Percentiles rank a stretch among this genome's conserved stretches.
phyloP scores from a whole-genome alignment of 1,140 invertebrate species.

The roundworm (Caenorhabditis elegans) region WBcel235 BX284605.5:11468501-11469000 shows the following conservation, averaged over 20 bases:
- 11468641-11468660: constrained; percentile 61
- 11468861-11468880: neutral
- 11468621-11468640: constrained; percentile 56
- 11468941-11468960: no score
- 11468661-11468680: constrained; percentile 52
- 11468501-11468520: constrained; percentile 28
- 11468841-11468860: constrained; percentile 59
- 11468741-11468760: constrained; percentile 63
- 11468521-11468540: constrained; percentile 25
- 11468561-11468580: constrained; percentile 56
- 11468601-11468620: constrained; percentile 60
- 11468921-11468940: no score
- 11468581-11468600: constrained; percentile 56
- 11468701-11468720: constrained; percentile 37
- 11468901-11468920: no score
- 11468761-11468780: constrained; percentile 59
- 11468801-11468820: constrained; percentile 59
- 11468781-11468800: constrained; percentile 63
- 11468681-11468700: neutral
- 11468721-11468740: constrained; percentile 59
- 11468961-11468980: no score
- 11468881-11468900: neutral
- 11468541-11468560: neutral
- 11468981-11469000: no score
- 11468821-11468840: constrained; percentile 54